Evolutionary conservation across 2,797 vertebrate species (phyloP), one percentile per base, ranked within the genome.

Genomic region (Dipus sagitta): DNA sequence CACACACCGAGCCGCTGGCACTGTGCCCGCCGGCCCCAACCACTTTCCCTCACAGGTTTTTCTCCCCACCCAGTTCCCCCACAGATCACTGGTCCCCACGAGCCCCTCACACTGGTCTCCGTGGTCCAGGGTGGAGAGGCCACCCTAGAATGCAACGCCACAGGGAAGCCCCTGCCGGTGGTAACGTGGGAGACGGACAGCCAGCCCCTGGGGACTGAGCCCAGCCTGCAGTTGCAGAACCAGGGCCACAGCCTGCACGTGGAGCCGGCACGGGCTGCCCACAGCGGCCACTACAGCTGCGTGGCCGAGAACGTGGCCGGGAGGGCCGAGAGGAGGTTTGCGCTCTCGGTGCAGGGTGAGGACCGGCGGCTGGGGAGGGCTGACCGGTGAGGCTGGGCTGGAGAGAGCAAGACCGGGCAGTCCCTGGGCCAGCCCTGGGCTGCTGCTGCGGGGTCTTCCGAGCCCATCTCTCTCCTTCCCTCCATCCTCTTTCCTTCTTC

Each of bases 291-390:
- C 96, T 98, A 98, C 87, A 15, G 90, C n/a, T 98, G 98, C 1
- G 95, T 98, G 96, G 97, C 94, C 0, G 54, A 96, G 85, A 96
- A 58, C 0, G 1, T 14, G 2, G 97, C 62, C 0, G 98, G 98
- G 20, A 97, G 97, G 89, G 94, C 97, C 0, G 94, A 96, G 96
- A 96, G 94, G 71, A 97, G 96, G 54, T 98, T 98, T 64, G 92
- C 92, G 0, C 95, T 98, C 15, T 86, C 54, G 0, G 98, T 98
- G 84, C 97, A 97, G 0, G 98, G 98, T 98, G 96, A 97, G 98
- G 72, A 34, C 0, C 0, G 0, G 42, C 28, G 5, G 77, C 64
- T 14, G 3, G 28, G 13, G 4, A 0, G 0, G 0, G 0, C 38
- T 1, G 78, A 32, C 3, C 32, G 77, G 28, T 28, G 0, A 6